A percentile compares a stretch with the other conserved stretches of the same genome.
Conservation (phyloP, 2,888 invertebrate genomes). For the Habrosyne pyritoides region DNA sequence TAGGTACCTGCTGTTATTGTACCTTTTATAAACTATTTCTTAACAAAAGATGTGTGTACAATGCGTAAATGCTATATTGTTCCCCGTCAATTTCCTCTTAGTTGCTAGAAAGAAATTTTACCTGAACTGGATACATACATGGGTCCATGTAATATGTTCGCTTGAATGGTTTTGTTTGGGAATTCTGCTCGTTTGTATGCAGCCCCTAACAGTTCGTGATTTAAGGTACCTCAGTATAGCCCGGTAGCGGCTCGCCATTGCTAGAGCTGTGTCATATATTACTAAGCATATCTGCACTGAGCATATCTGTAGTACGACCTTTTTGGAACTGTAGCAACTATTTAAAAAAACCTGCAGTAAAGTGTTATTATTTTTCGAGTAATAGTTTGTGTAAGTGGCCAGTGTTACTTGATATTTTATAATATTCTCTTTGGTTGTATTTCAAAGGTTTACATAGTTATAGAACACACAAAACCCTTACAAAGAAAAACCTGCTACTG, state of each 20-base stretch:
- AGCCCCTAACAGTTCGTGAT: conserved; percentile 15
- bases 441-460: no score
- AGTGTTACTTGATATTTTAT: no score
- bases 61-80: conserved; percentile 8
- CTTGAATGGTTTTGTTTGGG: conserved; percentile 17
- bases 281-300: no score
- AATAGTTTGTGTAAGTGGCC: no score
- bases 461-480: no score
- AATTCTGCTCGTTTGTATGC: conserved; percentile 16
- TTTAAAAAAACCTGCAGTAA: no score
- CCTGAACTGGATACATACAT: conserved; percentile 19
- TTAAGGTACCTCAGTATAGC: background rate
- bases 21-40: background rate
- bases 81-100: background rate
- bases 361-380: no score
- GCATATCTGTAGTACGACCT: no score
- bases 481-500: no score
- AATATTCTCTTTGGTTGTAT: no score
- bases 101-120: conserved; percentile 21
- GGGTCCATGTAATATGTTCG: conserved; percentile 18
- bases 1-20: background rate
- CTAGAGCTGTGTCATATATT: background rate
- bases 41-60: conserved; percentile 7
- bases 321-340: no score
- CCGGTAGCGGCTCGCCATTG: background rate